These are phyloP conservation scores for Epizoanthus fatuus DNA, from an alignment of 92 coral and sea anemone genomes.

Conservation along the genomic window DNA sequence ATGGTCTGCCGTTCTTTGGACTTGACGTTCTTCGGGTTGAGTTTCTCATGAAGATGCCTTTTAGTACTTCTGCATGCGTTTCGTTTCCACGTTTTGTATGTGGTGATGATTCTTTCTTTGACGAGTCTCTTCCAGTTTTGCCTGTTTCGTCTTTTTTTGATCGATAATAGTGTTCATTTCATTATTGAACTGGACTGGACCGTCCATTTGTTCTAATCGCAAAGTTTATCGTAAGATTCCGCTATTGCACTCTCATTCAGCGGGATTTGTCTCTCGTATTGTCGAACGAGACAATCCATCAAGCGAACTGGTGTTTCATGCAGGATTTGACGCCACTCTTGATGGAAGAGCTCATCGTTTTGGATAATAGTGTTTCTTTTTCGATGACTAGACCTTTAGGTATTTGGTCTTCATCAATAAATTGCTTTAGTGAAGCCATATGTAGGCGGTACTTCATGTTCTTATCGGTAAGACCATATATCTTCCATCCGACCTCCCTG, in stretches of 20 bases:
- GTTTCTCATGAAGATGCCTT: slow-evolving; percentile 29
- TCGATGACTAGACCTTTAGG: slow-evolving; percentile 10
- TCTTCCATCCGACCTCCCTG: too few relatives aligned
- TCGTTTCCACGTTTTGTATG: slow-evolving; percentile 3
- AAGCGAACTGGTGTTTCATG: slow-evolving; percentile 1
- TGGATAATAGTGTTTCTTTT: slow-evolving; percentile 17
- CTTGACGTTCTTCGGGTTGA: slow-evolving; percentile 23
- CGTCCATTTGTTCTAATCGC: slow-evolving; percentile 1
- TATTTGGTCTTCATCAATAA: background rate
- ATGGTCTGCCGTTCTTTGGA: slow-evolving; percentile 10
- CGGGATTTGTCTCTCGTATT: slow-evolving; percentile 26
- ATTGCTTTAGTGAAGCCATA: slow-evolving; percentile 15
- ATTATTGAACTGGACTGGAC: background rate
- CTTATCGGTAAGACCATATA: too few relatives aligned
- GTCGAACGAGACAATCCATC: slow-evolving; percentile 12
- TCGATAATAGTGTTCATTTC: slow-evolving; percentile 24
- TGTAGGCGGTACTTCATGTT: background rate
- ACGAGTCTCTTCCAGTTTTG: background rate
- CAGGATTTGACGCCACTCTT: slow-evolving; percentile 19
- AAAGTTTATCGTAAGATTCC: slow-evolving; percentile 1
- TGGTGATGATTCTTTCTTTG: slow-evolving; percentile 28
- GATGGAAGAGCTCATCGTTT: slow-evolving; percentile 5
- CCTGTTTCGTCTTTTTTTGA: slow-evolving; percentile 1
- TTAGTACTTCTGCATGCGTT: slow-evolving; percentile 18
- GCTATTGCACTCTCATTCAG: background rate